Base-by-base conservation (phyloP, 2,888 invertebrate genomes). In the Drosophila siamana region DNA sequence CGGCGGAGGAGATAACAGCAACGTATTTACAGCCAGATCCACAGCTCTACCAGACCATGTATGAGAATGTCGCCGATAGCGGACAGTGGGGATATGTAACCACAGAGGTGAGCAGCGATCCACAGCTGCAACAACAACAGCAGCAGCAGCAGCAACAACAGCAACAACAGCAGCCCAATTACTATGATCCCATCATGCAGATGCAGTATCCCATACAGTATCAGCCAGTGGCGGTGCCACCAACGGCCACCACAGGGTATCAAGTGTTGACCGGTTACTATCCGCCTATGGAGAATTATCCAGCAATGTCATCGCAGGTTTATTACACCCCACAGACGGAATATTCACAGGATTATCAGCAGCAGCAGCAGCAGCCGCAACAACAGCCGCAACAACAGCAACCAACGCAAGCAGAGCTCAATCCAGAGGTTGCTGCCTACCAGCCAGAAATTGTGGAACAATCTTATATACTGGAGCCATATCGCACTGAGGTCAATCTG, bases 161-260 rank as follows among this genome's bases (percentile, higher is more conserved):
- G n/a, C n/a, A n/a, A n/a, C n/a, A n/a, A 24, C 54, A 55, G 22
- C 62, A 48, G 8, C 84, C 86, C 36, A 89, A 85, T 46, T 91
- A 91, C 47, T 91, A 91, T 51, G 91, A 92, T 46, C 92, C 92
- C 69, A 87, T 91, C 1, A 71, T 90, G 82, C 90, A 90, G 64
- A 89, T 91, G 85, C 90, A 90, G 54, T 91, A 91, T 52, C 88
- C 89, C 69, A 80, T 81, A 60, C 91, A 88, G 56, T 91, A 90
- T 41, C 90, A 91, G 30, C 87, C 83, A 1, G 83, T 88, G 11
- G 63, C 88, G 0, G 88, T 85, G 30, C 68, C 59, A 15, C 74
- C 87, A 3, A 55, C 87, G 6, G 57, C 87, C 8, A 69, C 89
- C 1, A 70, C 86, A 0, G 88, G 89, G 47, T 91, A 90, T 63